Evolutionary conservation across 1,140 invertebrate species (phyloP).

Genomic region (Orius insidiosus): DNA sequence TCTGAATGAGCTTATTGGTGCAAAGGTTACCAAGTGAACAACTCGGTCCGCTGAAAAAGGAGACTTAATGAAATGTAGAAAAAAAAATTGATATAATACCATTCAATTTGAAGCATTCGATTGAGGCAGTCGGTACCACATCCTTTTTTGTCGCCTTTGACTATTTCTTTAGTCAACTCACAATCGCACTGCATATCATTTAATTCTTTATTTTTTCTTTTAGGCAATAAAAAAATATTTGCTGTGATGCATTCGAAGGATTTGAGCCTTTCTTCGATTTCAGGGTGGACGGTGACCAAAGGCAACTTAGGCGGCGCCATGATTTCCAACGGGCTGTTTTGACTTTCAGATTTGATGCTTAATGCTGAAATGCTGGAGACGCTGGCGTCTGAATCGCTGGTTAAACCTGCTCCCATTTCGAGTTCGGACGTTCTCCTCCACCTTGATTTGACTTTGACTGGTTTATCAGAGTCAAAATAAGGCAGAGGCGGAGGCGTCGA

Average conservation of each 20-base stretch:
- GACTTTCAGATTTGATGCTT: background rate
- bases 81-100: conserved; percentile 34
- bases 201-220: conserved; percentile 63
- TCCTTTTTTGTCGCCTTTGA: conserved; percentile 60
- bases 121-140: conserved; percentile 95
- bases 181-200: conserved; percentile 92
- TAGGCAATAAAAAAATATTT: conserved; percentile 67
- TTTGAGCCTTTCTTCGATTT: conserved; percentile 40
- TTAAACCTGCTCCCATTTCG: conserved; percentile 40
- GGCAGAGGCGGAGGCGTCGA: background rate
- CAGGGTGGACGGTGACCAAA: conserved; percentile 4
- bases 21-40: conserved; percentile 77
- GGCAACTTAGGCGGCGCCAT: background rate
- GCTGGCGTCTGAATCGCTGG: background rate
- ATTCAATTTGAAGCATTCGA: conserved; percentile 94
- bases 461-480: conserved; percentile 35
- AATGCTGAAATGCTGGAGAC: background rate
- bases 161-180: conserved; percentile 73
- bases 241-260: conserved; percentile 64
- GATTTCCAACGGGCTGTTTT: background rate
- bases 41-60: conserved; percentile 57
- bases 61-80: conserved; percentile 2
- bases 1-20: conserved; percentile 88
- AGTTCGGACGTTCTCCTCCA: conserved; percentile 69
- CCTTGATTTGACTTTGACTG: conserved; percentile 69